Percentiles rank a stretch among this genome's conserved stretches.
phyloP scores from a whole-genome alignment of 2,797 vertebrate species.

The Taeniopygia guttata region DNA sequence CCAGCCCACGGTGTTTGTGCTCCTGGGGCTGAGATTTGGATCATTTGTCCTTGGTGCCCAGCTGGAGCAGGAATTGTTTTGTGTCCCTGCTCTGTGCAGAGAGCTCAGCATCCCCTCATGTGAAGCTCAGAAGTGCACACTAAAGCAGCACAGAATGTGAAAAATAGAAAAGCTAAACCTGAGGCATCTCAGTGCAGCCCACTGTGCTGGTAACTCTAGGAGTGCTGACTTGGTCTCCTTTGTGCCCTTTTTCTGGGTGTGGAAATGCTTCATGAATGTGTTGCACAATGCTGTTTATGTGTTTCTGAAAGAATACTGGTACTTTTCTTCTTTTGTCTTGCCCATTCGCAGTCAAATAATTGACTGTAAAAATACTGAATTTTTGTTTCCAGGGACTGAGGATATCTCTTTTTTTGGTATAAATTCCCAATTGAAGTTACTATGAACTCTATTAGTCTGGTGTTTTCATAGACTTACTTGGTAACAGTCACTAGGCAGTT shows the following conservation, averaged over 20 bases:
- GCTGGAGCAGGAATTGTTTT: not conserved
- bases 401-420: not conserved
- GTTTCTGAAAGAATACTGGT: not conserved
- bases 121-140: not conserved
- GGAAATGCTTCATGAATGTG: not conserved
- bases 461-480: not conserved
- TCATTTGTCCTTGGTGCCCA: not conserved
- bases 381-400: not conserved
- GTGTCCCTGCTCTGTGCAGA: not conserved
- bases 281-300: not conserved
- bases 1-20: not conserved
- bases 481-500: not conserved
- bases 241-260: not conserved
- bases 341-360: not conserved
- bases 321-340: not conserved
- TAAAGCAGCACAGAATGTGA: not conserved
- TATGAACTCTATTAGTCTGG: not conserved
- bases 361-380: not conserved
- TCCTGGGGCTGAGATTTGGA: not conserved
- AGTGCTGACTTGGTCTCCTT: not conserved
- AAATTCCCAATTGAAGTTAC: not conserved
- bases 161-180: accelerated
- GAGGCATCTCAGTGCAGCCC: not conserved
- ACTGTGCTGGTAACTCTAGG: not conserved
- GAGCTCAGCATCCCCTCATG: not conserved